Conservation (phyloP, 1,140 invertebrate species). For the Conus ventricosus region DNA sequence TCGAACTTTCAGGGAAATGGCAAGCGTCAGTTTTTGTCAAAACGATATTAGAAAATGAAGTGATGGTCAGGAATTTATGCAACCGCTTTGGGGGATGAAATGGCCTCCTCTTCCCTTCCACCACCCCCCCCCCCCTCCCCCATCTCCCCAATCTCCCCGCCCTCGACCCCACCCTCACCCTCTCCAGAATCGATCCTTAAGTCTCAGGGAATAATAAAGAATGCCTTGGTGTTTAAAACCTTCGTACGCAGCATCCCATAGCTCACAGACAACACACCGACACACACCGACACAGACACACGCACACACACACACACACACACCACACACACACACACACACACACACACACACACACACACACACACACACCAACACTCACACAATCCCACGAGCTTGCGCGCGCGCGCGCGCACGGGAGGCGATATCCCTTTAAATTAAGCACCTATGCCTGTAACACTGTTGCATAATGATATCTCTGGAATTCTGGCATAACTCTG, state of each 20-base stretch:
- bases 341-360: constrained; percentile 13
- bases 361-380: background rate
- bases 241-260: too few relatives aligned
- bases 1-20: too few relatives aligned
- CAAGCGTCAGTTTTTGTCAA: too few relatives aligned
- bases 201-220: background rate
- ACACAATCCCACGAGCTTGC: too few relatives aligned
- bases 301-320: too few relatives aligned
- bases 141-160: too few relatives aligned
- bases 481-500: background rate
- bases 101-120: background rate
- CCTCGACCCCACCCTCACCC: background rate
- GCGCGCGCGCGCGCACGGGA: background rate
- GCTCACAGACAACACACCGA: background rate
- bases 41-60: background rate
- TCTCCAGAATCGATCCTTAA: background rate
- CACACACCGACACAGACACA: background rate
- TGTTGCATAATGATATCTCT: background rate
- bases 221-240: background rate
- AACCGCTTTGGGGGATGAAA: background rate
- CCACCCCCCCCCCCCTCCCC: too few relatives aligned
- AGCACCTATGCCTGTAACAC: background rate
- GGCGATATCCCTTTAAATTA: background rate
- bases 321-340: background rate
- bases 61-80: background rate